These are phyloP conservation scores for Papilio machaon DNA, from an alignment of 1,140 invertebrate species.

Conservation along the genomic window DNA sequence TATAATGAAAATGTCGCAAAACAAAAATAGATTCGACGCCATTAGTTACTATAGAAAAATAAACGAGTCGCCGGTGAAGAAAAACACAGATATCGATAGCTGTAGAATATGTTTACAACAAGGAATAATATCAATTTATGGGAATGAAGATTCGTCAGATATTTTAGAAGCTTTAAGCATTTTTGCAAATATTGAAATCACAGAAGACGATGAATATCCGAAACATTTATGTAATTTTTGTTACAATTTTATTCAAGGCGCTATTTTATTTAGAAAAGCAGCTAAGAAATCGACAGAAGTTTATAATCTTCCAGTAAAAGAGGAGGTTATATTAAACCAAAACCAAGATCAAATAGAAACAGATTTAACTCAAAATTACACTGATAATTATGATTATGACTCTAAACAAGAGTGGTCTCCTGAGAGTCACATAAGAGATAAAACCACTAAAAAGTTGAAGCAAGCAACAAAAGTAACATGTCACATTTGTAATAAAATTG, in stretches of 20 bases:
- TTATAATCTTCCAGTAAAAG: constrained; percentile 50
- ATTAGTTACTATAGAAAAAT: constrained; percentile 46
- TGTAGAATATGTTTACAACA: constrained; percentile 57
- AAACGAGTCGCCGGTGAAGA: constrained; percentile 18
- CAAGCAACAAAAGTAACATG: constrained; percentile 64
- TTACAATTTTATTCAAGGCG: constrained; percentile 56
- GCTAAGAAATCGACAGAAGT: constrained; percentile 52
- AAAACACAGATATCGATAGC: background rate
- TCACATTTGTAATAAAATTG: constrained; percentile 66
- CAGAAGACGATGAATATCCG: constrained; percentile 55
- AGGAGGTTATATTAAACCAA: constrained; percentile 43
- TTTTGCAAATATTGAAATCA: constrained; percentile 52
- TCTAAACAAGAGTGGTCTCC: constrained; percentile 41
- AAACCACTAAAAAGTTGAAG: constrained; percentile 50
- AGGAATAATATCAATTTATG: constrained; percentile 51
- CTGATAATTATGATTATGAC: constrained; percentile 40
- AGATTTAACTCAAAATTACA: constrained; percentile 31
- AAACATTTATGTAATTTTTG: constrained; percentile 60
- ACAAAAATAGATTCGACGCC: constrained; percentile 40
- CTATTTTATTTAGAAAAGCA: constrained; percentile 57
- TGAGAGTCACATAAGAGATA: constrained; percentile 35
- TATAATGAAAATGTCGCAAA: constrained; percentile 52
- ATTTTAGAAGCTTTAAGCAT: constrained; percentile 52
- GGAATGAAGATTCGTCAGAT: constrained; percentile 44
- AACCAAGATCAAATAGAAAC: constrained; percentile 36